Conservation (phyloP, 2,888 invertebrate genomes). For the Onthophagus sagittarius region DNA sequence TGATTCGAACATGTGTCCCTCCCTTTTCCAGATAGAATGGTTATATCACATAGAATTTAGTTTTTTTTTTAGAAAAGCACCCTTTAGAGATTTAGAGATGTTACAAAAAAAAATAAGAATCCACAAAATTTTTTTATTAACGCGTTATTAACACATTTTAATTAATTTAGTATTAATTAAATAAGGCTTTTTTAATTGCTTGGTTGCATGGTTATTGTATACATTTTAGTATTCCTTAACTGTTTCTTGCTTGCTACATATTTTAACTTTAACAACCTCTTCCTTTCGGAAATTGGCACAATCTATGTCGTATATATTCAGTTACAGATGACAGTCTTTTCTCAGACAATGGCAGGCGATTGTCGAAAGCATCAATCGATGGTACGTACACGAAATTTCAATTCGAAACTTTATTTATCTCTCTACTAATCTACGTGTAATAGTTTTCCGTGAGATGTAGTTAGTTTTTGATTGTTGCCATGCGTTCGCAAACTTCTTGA, state of each 20-base stretch:
- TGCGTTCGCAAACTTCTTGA: background rate
- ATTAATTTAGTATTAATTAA: background rate
- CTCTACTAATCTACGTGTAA: background rate
- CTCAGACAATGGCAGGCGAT: conserved; percentile 48
- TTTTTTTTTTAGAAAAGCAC: too few relatives aligned
- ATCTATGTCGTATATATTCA: conserved; percentile 33
- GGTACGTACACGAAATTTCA: conserved; percentile 41
- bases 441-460: background rate
- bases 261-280: conserved; percentile 1
- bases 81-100: too few relatives aligned
- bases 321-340: conserved; percentile 51
- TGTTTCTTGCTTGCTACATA: background rate
- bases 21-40: too few relatives aligned
- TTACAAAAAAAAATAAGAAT: too few relatives aligned
- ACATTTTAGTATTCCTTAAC: background rate
- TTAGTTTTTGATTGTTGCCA: background rate
- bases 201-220: conserved; percentile 9
- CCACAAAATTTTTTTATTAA: too few relatives aligned
- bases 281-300: background rate
- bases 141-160: too few relatives aligned
- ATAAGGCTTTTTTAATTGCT: background rate
- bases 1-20: too few relatives aligned
- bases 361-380: conserved; percentile 49
- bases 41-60: too few relatives aligned
- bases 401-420: background rate